phyloP scores from a whole-genome alignment of 1,140 invertebrate genomes.

The Calliphora vicina region DNA sequence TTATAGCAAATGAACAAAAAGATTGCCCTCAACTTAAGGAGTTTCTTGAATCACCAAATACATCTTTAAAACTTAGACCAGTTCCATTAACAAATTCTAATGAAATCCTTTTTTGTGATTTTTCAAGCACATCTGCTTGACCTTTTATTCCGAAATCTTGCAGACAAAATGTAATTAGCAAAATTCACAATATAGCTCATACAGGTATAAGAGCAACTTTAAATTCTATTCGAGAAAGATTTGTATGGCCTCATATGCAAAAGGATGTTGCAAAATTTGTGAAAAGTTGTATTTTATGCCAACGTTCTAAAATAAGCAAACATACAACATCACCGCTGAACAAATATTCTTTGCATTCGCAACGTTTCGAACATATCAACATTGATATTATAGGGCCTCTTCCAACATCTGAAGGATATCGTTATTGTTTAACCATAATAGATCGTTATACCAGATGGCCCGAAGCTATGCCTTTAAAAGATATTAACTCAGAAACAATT shows the following conservation, averaged over 20 bases:
- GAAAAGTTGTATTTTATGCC: slow-evolving; percentile 48
- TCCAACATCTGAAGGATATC: background rate
- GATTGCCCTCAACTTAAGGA: too few relatives aligned
- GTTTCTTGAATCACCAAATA: too few relatives aligned
- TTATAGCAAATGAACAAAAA: too few relatives aligned
- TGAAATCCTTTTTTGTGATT: too few relatives aligned
- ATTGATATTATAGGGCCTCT: slow-evolving; percentile 53
- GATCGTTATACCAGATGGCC: slow-evolving; percentile 43
- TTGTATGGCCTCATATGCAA: slow-evolving; percentile 38
- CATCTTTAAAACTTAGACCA: too few relatives aligned
- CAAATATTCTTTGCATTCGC: background rate
- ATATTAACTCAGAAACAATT: slow-evolving; percentile 53
- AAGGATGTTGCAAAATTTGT: slow-evolving; percentile 42
- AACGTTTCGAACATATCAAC: slow-evolving; percentile 60
- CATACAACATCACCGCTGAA: background rate
- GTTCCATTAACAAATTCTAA: too few relatives aligned
- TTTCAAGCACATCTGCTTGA: background rate
- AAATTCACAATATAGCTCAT: background rate
- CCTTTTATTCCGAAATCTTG: background rate
- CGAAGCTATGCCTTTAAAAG: slow-evolving; percentile 57
- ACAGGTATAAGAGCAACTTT: background rate
- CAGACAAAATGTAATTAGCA: background rate
- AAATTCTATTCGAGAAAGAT: background rate
- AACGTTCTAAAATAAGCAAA: slow-evolving; percentile 48
- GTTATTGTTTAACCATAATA: slow-evolving; percentile 62